Evolutionary conservation across 2,113 vertebrate species (phyloP).

Genomic region (Tringa solitaria): DNA sequence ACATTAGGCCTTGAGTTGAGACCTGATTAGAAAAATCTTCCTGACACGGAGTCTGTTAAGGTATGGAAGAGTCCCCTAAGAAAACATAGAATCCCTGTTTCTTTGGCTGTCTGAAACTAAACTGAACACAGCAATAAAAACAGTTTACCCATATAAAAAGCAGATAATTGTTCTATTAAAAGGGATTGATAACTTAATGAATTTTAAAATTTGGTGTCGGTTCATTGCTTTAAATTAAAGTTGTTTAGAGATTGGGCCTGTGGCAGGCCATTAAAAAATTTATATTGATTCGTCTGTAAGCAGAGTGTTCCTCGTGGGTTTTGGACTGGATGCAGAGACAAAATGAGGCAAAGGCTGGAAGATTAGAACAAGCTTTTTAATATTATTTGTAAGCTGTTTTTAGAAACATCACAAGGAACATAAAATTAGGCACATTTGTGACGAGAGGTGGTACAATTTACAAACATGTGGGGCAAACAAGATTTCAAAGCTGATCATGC

Average conservation of each 20-base stretch:
- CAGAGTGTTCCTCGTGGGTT: background rate
- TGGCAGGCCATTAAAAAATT: background rate
- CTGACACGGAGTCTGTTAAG: background rate
- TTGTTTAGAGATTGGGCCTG: background rate
- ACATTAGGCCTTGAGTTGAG: background rate
- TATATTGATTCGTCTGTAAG: background rate
- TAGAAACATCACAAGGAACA: background rate
- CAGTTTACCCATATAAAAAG: background rate
- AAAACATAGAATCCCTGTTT: background rate
- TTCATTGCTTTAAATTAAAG: background rate
- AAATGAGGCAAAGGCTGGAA: background rate
- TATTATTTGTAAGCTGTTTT: conserved; percentile 15
- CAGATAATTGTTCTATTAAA: background rate
- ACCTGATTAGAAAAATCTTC: background rate
- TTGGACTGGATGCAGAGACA: background rate
- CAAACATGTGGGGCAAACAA: background rate
- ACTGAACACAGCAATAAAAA: background rate
- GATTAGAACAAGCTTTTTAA: conserved; percentile 37
- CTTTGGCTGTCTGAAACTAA: background rate
- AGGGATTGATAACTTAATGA: background rate
- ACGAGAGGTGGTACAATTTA: background rate
- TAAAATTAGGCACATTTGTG: conserved; percentile 14
- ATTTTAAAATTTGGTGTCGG: background rate
- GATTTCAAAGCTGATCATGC: background rate
- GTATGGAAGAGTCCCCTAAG: background rate